These are phyloP conservation scores for Nyctibius grandis DNA, from an alignment of 2,797 vertebrate genomes.

Conservation along the genomic window DNA sequence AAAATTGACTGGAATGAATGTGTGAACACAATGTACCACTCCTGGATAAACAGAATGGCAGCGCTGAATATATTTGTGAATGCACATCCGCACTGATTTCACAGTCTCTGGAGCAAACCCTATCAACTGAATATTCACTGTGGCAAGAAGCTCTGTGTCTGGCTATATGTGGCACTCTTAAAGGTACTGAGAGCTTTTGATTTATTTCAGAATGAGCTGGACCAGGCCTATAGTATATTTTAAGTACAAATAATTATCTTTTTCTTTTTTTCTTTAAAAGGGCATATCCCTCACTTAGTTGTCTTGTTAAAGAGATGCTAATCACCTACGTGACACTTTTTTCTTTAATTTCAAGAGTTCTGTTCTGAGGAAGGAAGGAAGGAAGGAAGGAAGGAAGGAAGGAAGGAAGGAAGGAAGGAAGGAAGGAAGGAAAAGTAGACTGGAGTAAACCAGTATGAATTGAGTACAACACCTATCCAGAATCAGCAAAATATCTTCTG, in stretches of 20 bases:
- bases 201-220: neutral
- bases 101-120: neutral
- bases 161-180: neutral
- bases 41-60: neutral
- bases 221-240: neutral
- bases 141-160: neutral
- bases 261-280: neutral
- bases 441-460: neutral
- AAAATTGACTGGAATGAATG: neutral
- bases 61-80: neutral
- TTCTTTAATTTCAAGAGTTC: neutral
- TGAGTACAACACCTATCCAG: neutral
- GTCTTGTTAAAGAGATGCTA: neutral
- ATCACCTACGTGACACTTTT: neutral
- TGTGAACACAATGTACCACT: rapidly evolving
- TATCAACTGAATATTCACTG: neutral
- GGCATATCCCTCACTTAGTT: neutral
- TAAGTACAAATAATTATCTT: neutral
- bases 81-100: rapidly evolving
- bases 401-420: too few relatives aligned
- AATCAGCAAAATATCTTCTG: neutral
- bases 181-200: neutral
- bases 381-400: too few relatives aligned
- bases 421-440: neutral
- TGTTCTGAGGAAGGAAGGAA: neutral